Evolutionary conservation across 2,113 vertebrate species (phyloP).

Genomic region (Girardinichthys multiradiatus): DNA sequence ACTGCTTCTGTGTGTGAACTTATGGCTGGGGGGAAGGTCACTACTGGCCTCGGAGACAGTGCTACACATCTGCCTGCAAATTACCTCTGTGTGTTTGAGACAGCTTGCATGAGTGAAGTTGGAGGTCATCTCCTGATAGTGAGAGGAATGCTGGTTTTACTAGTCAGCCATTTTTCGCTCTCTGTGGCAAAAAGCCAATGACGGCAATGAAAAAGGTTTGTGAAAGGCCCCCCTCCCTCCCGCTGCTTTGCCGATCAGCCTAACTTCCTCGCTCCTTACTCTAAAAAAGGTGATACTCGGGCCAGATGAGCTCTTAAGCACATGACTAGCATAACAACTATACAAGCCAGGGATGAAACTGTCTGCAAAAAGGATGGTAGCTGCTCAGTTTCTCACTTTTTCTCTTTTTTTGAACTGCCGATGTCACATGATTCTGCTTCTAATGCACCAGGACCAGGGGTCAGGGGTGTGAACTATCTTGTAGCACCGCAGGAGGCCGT

Average conservation of each 20-base stretch:
- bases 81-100: conserved; percentile 69
- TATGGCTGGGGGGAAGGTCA: conserved; percentile 83
- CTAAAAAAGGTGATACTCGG: conserved; percentile 19
- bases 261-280: conserved; percentile 42
- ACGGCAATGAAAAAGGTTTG: conserved; percentile 39
- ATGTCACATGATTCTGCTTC: conserved; percentile 18
- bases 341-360: conserved; percentile 57
- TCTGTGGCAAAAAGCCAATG: conserved; percentile 57
- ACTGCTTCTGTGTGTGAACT: conserved; percentile 82
- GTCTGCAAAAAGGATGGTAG: conserved; percentile 66
- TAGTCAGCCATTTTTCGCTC: conserved; percentile 58
- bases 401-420: conserved; percentile 2
- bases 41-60: conserved; percentile 93
- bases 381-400: conserved; percentile 49
- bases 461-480: conserved; percentile 64
- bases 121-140: conserved; percentile 65
- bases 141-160: conserved; percentile 77
- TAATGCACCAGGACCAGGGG: conserved; percentile 43
- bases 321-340: conserved; percentile 50
- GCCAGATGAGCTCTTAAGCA: conserved; percentile 51
- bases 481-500: conserved; percentile 73
- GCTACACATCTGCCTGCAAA: conserved; percentile 86
- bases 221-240: conserved; percentile 15
- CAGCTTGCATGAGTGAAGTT: conserved; percentile 56
- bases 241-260: conserved; percentile 50